A percentile compares a stretch with the other conserved stretches of the same genome.
Conservation (phyloP, 1,140 invertebrate genomes). For the Drosophila funebris region DNA sequence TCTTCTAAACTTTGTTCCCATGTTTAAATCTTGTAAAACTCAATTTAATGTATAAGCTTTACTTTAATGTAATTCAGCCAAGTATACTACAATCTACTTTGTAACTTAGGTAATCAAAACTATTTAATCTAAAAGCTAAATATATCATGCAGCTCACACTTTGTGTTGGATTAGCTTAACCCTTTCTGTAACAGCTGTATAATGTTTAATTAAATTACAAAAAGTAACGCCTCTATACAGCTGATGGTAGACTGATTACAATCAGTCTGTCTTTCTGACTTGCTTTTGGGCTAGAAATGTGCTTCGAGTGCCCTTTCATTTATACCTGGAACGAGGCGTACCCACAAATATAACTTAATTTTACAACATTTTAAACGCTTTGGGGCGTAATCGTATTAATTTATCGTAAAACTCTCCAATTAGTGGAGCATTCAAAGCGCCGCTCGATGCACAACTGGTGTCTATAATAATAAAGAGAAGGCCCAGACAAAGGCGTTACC, state of each 20-base stretch:
- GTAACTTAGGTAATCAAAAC: too few relatives aligned
- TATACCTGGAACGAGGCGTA: slow-evolving; percentile 5
- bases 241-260: slow-evolving; percentile 9
- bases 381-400: slow-evolving; percentile 70
- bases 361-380: slow-evolving; percentile 35
- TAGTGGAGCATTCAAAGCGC: slow-evolving; percentile 66
- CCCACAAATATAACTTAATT: slow-evolving; percentile 71
- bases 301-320: not conserved
- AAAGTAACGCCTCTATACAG: slow-evolving; percentile 32
- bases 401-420: slow-evolving; percentile 73
- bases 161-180: not conserved
- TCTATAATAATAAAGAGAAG: slow-evolving; percentile 50
- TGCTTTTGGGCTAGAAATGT: not conserved
- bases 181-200: not conserved
- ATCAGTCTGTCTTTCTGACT: not conserved
- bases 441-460: slow-evolving; percentile 53
- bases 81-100: too few relatives aligned
- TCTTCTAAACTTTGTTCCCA: too few relatives aligned
- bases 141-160: slow-evolving; percentile 6
- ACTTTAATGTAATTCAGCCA: too few relatives aligned
- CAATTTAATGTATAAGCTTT: too few relatives aligned
- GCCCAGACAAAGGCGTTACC: not conserved
- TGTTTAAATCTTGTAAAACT: too few relatives aligned
- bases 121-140: not conserved
- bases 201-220: slow-evolving; percentile 45